Conservation (phyloP, 37 sponge, comb jelly and placozoan species). For the Halichondria panicea region DNA sequence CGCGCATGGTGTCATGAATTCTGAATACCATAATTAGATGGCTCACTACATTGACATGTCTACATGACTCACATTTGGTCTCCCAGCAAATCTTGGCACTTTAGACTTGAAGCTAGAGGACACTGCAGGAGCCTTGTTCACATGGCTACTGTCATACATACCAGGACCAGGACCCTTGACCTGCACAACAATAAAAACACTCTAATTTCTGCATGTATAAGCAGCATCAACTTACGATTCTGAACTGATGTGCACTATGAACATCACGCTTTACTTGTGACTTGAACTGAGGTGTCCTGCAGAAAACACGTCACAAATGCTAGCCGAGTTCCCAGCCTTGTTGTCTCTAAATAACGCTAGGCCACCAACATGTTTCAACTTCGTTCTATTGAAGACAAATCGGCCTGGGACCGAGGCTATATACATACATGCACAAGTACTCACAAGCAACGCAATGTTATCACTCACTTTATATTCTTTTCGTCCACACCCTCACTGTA, state of each 20-base stretch:
- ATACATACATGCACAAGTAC: neutral
- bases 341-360: too few species aligned
- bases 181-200: conserved; percentile 33
- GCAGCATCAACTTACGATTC: conserved; percentile 31
- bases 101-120: conserved; percentile 75
- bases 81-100: conserved; percentile 64
- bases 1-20: neutral
- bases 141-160: conserved; percentile 42
- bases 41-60: neutral
- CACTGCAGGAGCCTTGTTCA: conserved; percentile 9
- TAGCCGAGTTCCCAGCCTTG: too few species aligned
- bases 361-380: too few species aligned
- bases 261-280: conserved; percentile 38
- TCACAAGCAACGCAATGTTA: neutral
- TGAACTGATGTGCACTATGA: conserved; percentile 43
- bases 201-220: neutral
- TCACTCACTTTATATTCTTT: conserved; percentile 56
- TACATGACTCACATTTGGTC: conserved; percentile 21
- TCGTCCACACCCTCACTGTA: conserved; percentile 39
- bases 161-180: conserved; percentile 79
- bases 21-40: neutral
- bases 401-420: too few species aligned
- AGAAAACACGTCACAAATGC: neutral
- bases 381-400: too few species aligned
- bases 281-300: conserved; percentile 52